phyloP scores from a whole-genome alignment of 2,888 invertebrate species.

The Carcina quercana region DNA sequence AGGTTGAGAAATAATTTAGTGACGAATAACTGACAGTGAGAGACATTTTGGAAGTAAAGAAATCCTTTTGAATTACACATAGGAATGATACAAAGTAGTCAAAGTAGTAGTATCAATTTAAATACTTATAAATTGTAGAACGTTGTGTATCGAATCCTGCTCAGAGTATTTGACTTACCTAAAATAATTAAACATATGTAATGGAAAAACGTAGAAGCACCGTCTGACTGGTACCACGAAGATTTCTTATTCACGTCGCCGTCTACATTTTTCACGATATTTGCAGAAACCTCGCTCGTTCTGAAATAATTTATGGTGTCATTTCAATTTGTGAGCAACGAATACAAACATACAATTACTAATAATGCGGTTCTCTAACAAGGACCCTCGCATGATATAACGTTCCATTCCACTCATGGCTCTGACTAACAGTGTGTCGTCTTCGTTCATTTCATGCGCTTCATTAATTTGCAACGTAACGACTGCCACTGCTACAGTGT shows the following conservation, averaged over 20 bases:
- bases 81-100: no score
- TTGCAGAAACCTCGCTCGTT: constrained; percentile 6
- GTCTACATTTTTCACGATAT: constrained; percentile 14
- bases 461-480: constrained; percentile 24
- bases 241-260: constrained; percentile 17
- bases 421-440: constrained; percentile 39
- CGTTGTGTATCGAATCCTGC: no score
- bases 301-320: constrained; percentile 12
- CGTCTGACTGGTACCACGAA: constrained; percentile 12
- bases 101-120: no score
- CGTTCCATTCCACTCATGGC: constrained; percentile 22
- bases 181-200: constrained; percentile 25
- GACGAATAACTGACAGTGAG: no score
- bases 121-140: no score
- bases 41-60: no score
- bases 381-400: constrained; percentile 25
- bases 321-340: no score
- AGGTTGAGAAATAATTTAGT: no score
- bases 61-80: no score
- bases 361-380: constrained; percentile 24
- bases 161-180: constrained; percentile 23
- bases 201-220: constrained; percentile 18
- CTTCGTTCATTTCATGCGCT: constrained; percentile 46
- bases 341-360: no score
- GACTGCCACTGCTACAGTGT: background rate